Conservation (phyloP, 2,888 invertebrate species). For the Archips crataeganus region DNA sequence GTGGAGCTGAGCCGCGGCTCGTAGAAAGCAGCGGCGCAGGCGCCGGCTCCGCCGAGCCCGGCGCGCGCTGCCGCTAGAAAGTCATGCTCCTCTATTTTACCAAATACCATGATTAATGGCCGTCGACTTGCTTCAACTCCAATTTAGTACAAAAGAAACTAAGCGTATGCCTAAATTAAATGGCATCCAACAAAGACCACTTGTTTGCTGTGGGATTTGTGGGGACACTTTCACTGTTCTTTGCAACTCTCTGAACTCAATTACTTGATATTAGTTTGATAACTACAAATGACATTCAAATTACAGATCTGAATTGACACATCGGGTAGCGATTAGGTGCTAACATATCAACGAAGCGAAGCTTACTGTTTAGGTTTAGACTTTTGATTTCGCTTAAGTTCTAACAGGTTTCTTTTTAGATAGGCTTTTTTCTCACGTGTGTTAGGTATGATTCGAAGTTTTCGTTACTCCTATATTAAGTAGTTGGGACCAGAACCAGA, state of each 20-base stretch:
- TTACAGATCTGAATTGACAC: slow-evolving; percentile 13
- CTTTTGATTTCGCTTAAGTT: not conserved
- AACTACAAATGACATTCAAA: slow-evolving; percentile 30
- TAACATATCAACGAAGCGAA: slow-evolving; percentile 5
- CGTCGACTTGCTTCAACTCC: slow-evolving; percentile 49
- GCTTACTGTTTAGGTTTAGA: not conserved
- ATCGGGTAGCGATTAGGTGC: not conserved
- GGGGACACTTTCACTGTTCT: slow-evolving; percentile 41
- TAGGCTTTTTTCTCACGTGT: not conserved
- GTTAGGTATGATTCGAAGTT: too few species aligned
- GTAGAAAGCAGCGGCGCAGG: slow-evolving; percentile 48
- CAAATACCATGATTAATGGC: slow-evolving; percentile 58
- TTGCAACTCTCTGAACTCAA: slow-evolving; percentile 40
- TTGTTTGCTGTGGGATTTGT: slow-evolving; percentile 37
- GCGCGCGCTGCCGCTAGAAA: slow-evolving; percentile 53
- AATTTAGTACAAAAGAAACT: slow-evolving; percentile 51
- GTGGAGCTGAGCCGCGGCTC: slow-evolving; percentile 39
- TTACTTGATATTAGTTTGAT: slow-evolving; percentile 36
- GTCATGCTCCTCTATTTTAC: slow-evolving; percentile 55
- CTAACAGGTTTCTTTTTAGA: not conserved
- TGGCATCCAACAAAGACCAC: slow-evolving; percentile 40
- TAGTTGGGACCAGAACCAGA: not conserved
- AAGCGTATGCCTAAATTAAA: slow-evolving; percentile 45
- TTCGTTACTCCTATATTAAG: not conserved
- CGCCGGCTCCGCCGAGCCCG: slow-evolving; percentile 40